Base-by-base conservation (phyloP, 2,113 vertebrate species). In the Serinus canaria region DNA sequence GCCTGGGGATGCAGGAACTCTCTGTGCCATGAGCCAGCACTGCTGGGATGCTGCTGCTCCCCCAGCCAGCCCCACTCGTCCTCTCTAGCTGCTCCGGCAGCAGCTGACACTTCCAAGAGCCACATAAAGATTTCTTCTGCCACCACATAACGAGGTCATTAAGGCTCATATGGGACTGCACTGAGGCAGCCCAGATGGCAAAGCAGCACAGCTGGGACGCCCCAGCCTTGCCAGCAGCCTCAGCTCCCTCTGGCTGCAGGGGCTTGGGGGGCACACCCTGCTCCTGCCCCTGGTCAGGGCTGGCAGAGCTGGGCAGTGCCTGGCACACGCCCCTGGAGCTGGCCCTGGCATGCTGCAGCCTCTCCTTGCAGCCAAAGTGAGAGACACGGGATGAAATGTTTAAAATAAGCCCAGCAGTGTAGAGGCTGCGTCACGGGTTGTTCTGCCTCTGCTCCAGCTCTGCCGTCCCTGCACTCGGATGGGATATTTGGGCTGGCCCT, bases 21-120 rank as follows among this genome's bases (percentile, higher is more conserved):
- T 25, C 55, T 11, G 7, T 5, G 7, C 47, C 60, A 4, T 0
- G 0, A 41, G 20, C 37, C n/a, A 77, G 69, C 69, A 13, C 0
- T 8, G 67, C 4, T 63, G 50, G 56, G 69, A 8, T 27, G 43
- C 37, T 63, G 73, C 12, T 39, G 47, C 76, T 85, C 44, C 49
- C 12, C 31, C 25, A 49, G 31, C 55, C 56, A 55, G 39, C 12
- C 41, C 75, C 1, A 0, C 33, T 74, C 7, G 0, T 47, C 37
- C 9, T 15, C 75, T 22, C 52, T 6, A 47, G 64, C 47, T 67
- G 55, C 92, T 87, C 0, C 8, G 69, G 39, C 47, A 37, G 81
- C 77, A 89, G 31, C 8, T 58, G 74, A n/a, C 59, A 43, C 47
- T 49, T 85, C 69, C 66, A 37, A 68, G 56, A 3, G 5, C 73